Percentiles rank a stretch among this genome's conserved stretches.
Conservation (phyloP, 2,113 vertebrate genomes). For the Cheilinus undulatus region DNA sequence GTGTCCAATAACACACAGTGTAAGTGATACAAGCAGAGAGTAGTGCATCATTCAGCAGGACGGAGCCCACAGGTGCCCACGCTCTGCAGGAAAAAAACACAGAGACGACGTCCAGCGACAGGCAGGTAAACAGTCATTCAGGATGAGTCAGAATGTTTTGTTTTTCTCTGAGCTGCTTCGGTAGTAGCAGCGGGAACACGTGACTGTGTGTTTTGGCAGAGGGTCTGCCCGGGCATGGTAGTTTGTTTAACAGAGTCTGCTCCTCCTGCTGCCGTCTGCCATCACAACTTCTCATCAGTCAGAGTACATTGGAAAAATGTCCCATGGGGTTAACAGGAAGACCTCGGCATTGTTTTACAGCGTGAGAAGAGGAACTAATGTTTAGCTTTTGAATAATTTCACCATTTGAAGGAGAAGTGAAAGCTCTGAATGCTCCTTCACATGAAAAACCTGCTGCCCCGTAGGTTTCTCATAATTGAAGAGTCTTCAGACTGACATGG, state of each 20-base stretch:
- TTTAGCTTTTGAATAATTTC: conserved; percentile 36
- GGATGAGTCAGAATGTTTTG: conserved; percentile 79
- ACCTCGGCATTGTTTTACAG: conserved; percentile 36
- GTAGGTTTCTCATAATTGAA: conserved; percentile 1
- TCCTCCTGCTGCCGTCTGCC: conserved; percentile 21
- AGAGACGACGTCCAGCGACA: conserved; percentile 54
- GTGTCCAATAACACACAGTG: conserved; percentile 20
- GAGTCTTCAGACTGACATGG: conserved; percentile 15
- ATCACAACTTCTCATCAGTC: conserved; percentile 41
- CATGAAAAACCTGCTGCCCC: conserved; percentile 13
- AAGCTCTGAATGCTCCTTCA: conserved; percentile 33
- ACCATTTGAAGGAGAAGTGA: conserved; percentile 57
- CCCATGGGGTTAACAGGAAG: conserved; percentile 17
- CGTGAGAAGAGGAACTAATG: conserved; percentile 50
- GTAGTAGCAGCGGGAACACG: conserved; percentile 55
- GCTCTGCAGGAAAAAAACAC: conserved; percentile 36
- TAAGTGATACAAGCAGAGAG: conserved; percentile 21
- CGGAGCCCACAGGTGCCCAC: conserved; percentile 21
- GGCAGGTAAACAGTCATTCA: conserved; percentile 79
- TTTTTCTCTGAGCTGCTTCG: conserved; percentile 50
- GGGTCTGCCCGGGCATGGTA: conserved; percentile 40
- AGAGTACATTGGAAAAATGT: conserved; percentile 25
- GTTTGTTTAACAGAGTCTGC: conserved; percentile 24
- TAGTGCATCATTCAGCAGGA: conserved; percentile 35
- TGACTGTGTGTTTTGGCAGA: conserved; percentile 61